Evolutionary conservation across 2,797 vertebrate species (phyloP), one percentile per base, ranked within the genome.

Genomic region (Artibeus lituratus): DNA sequence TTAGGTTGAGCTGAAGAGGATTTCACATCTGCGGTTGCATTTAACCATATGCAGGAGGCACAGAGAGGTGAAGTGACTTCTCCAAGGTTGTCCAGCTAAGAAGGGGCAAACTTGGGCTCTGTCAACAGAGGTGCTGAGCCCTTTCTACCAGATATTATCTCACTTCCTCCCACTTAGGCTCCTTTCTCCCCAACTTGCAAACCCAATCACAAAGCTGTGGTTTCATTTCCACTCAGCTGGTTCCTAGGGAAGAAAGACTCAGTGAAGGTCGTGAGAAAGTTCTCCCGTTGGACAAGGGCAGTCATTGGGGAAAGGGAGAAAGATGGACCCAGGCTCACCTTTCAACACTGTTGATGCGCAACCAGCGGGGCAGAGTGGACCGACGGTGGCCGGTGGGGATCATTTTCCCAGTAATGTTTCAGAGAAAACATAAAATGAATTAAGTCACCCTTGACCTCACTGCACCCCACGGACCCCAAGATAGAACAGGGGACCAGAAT

Each of bases 281-380:
- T 24, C 21, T 53, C 37, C 39, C 9, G 1, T 49, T 3, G 5
- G 44, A 10, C 42, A 37, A n/a, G 15, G 39, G 0, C 29, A 19
- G 12, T 26, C 8, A 9, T 72, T n/a, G 29, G 2, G 0, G 3
- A n/a, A 57, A 26, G 70, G 37, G 69, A 69, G 73, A 62, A 26
- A 32, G 49, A 0, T 0, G 24, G 21, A 10, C 8, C 15, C 29
- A 51, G 19, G 14, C 76, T 94, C 80, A 96, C 97, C 97, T 96
- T 96, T 96, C 67, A 96, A 86, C 77, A 94, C 97, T 96, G 83
- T 24, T 1, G 49, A 3, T 14, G 8, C 0, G 2, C 11, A 24
- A 12, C 7, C 55, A 59, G 47, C 39, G 4, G 89, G 72, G 42
- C 51, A 55, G 26, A 39, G 69, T 9, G 16, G 39, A 22, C 49